A percentile compares a stretch with the other conserved stretches of the same genome.
phyloP scores from a whole-genome alignment of 2,797 vertebrate genomes.

The Melanogrammus aeglefinus region DNA sequence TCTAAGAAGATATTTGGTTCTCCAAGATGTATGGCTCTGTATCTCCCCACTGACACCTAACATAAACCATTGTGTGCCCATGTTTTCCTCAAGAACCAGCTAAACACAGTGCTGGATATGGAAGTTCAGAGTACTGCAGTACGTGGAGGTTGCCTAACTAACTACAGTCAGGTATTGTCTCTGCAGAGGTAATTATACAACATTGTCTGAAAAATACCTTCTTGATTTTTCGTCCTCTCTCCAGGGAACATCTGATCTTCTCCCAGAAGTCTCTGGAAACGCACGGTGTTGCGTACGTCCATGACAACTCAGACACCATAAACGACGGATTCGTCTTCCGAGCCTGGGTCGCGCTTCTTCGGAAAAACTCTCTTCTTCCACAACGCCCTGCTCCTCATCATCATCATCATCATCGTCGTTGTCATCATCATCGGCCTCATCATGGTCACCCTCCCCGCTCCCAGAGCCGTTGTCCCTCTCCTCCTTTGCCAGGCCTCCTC shows the following conservation, averaged over 20 bases:
- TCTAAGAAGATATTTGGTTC: too few species aligned
- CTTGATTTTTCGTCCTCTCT: neutral
- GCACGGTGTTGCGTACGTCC: conserved; percentile 79
- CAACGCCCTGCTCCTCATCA: conserved; percentile 23
- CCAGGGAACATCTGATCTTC: conserved; percentile 77
- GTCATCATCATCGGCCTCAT: conserved; percentile 21
- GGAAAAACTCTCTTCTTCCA: conserved; percentile 35
- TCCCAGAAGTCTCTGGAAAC: conserved; percentile 82
- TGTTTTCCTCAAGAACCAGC: too few species aligned
- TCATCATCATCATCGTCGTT: conserved; percentile 24
- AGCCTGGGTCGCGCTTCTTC: conserved; percentile 82
- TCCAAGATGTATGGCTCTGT: too few species aligned
- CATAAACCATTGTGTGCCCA: too few species aligned
- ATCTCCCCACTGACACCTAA: too few species aligned
- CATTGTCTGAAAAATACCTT: neutral
- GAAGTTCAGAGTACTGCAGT: too few species aligned
- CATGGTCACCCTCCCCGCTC: conserved; percentile 11
- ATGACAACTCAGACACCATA: conserved; percentile 85
- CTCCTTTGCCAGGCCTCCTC: conserved; percentile 43
- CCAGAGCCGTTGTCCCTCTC: conserved; percentile 11
- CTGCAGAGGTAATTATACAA: too few species aligned
- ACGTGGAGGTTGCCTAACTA: too few species aligned
- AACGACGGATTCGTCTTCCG: conserved; percentile 84
- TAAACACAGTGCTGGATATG: too few species aligned
- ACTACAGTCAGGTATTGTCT: too few species aligned